Evolutionary conservation across 1,140 invertebrate species (phyloP), one percentile per base, ranked within the genome.

Genomic region (Papilio aristodemus): DNA sequence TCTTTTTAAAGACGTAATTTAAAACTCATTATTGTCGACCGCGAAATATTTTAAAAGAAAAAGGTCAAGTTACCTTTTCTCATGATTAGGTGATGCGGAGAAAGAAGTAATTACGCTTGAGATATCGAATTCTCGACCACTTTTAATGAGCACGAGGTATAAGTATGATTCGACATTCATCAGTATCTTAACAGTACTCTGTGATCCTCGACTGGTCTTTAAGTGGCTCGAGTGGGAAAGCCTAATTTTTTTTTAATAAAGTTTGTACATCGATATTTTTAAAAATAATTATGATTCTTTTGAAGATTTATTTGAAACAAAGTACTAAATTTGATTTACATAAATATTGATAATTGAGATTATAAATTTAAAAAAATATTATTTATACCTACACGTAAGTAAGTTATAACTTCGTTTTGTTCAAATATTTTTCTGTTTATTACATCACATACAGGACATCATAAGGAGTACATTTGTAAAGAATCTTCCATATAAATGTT

Each of bases 61-160:
- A 32, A 50, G 13, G 36, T 62, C 59, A 62, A 62, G 59, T 62
- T 62, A 37, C 27, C 32, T 62, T 36, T 38, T 39, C 36, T 62
- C 59, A n/a, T 62, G 36, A 38, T 62, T 62, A 62, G 32, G 36
- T 36, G 59, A 62, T 37, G 32, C 54, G 17, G 10, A 13, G 57
- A 36, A 59, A 17, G 43, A 39, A 62, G 36, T 22, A 62, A 39
- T 62, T 39, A 10, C 32, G 59, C 36, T 37, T 19, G 10, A 36
- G 46, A 54, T 46, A 46, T 46, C 43, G 17, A 46, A 46, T 54
- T 54, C 22, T 54, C 4, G 1, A 11, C 22, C 19, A 0, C 46
- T 54, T 54, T 54, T 17, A 54, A 54, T 54, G 17, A 22, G 22
- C 46, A 54, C 27, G 27, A 32, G 17, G 46, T 22, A 54, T 54